Base-by-base conservation (phyloP, 2,888 invertebrate species). In the Cataglyphis livida region DNA sequence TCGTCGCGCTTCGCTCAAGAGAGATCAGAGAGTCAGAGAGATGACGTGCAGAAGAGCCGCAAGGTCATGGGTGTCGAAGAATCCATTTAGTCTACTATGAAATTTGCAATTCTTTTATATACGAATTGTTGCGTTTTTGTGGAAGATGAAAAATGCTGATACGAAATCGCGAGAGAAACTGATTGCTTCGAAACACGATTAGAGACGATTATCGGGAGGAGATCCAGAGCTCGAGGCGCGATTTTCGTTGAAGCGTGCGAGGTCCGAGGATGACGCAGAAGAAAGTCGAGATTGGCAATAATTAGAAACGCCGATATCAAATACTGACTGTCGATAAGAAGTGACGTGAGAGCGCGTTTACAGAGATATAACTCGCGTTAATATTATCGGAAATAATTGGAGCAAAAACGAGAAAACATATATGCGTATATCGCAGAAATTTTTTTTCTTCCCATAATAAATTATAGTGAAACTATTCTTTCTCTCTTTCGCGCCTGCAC, bases 181-280 rank as follows among this genome's bases (percentile, higher is more conserved):
- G 90, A 91, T 92, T 89, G 78, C 83, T 86, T 89, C 89, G 88
- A 90, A 91, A 92, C 79, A 87, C 85, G 88, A 83, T 84, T 87
- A 82, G 70, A 88, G 59, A 61, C 82, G 83, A 78, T 48, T 48
- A 28, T 84, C 85, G 82, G 18, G 7, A 82, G 86, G 88, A 88
- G 85, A 87, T 85, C 84, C 89, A 81, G 85, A 81, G 85, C 87
- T 87, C 84, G 44, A 83, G 82, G 82, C 74, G 88, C 88, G 88
- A 70, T 61, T 79, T 79, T 89, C 89, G 84, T 59, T 48, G 76
- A 75, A 78, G 82, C 79, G 25, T 28, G 83, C n/a, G 66, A 54
- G 54, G 70, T 51, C 82, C 82, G 88, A 84, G 76, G 61, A 65
- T 62, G 64, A 73, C 76, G 73, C 74, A 81, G 87, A 87, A 82